Percentiles rank a stretch among this genome's conserved stretches.
Conservation (phyloP, 1,140 invertebrate species). For the Arion vulgaris region DNA sequence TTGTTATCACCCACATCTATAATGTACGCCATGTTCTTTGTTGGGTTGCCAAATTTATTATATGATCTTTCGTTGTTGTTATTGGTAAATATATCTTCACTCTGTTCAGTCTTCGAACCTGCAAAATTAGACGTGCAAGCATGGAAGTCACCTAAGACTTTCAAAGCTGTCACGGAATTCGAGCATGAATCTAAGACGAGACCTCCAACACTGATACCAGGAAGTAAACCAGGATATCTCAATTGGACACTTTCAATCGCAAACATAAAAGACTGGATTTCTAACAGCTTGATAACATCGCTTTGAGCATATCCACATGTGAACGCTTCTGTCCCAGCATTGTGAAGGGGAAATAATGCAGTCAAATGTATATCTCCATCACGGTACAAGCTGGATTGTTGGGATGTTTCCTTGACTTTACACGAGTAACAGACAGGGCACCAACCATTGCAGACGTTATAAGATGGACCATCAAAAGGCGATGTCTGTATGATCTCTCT, state of each 20-base stretch:
- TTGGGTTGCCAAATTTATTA: slow-evolving; percentile 33
- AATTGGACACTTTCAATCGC: slow-evolving; percentile 49
- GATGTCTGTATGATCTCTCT: background rate
- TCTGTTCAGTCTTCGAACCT: background rate
- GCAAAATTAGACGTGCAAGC: slow-evolving; percentile 40
- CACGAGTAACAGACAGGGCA: slow-evolving; percentile 44
- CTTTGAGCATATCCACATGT: slow-evolving; percentile 79
- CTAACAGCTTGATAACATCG: slow-evolving; percentile 60
- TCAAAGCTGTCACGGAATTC: slow-evolving; percentile 39
- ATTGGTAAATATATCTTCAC: slow-evolving; percentile 26
- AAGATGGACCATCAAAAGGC: background rate
- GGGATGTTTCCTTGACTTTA: background rate
- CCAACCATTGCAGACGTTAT: slow-evolving; percentile 24
- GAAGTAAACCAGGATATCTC: slow-evolving; percentile 51
- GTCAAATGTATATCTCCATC: slow-evolving; percentile 82
- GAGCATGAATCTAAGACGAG: slow-evolving; percentile 60
- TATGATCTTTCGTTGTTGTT: background rate
- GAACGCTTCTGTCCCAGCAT: slow-evolving; percentile 64
- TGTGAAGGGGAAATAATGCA: slow-evolving; percentile 84
- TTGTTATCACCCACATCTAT: slow-evolving; percentile 20
- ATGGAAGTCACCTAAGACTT: slow-evolving; percentile 57
- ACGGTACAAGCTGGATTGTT: slow-evolving; percentile 30
- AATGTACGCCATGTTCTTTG: slow-evolving; percentile 46
- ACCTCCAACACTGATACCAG: slow-evolving; percentile 48
- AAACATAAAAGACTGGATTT: slow-evolving; percentile 56